Evolutionary conservation across 2,888 invertebrate species (phyloP).

Genomic region (Temnothorax unifasciatus): DNA sequence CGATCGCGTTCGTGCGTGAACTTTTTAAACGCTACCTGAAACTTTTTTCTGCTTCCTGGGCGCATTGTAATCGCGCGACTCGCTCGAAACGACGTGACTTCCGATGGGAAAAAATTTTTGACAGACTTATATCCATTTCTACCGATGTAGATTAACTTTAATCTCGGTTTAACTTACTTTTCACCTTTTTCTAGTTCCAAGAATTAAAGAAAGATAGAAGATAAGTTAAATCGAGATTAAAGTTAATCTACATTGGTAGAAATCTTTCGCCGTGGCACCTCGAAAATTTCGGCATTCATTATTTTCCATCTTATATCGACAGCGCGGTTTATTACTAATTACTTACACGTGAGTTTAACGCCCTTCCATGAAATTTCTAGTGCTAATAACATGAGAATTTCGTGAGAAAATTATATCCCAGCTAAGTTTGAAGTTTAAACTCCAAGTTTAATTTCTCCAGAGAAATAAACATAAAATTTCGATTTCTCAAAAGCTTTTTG

Average conservation of each 20-base stretch:
- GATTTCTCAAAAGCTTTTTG: neutral
- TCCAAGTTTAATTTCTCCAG: neutral
- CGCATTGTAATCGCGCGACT: conserved; percentile 22
- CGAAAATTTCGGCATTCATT: neutral
- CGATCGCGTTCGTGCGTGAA: conserved; percentile 14
- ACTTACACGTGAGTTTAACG: neutral
- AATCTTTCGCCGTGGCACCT: neutral
- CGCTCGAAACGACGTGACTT: neutral
- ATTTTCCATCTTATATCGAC: too few relatives aligned
- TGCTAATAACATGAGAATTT: neutral
- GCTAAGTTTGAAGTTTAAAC: neutral
- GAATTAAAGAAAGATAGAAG: too few relatives aligned
- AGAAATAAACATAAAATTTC: neutral
- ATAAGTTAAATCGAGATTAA: too few relatives aligned
- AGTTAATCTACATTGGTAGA: too few relatives aligned
- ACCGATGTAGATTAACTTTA: too few relatives aligned
- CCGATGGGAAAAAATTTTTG: neutral
- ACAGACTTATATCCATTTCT: neutral
- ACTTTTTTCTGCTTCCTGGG: neutral
- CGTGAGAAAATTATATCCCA: neutral
- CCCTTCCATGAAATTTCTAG: neutral
- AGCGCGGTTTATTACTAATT: too few relatives aligned
- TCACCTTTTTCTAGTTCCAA: too few relatives aligned
- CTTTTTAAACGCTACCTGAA: conserved; percentile 18
- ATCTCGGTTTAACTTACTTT: too few relatives aligned